A percentile compares a stretch with the other conserved stretches of the same genome.
Evolutionary conservation across 2,797 vertebrate genomes (phyloP).

Genomic region (Brachyrhaphis roseni): DNA sequence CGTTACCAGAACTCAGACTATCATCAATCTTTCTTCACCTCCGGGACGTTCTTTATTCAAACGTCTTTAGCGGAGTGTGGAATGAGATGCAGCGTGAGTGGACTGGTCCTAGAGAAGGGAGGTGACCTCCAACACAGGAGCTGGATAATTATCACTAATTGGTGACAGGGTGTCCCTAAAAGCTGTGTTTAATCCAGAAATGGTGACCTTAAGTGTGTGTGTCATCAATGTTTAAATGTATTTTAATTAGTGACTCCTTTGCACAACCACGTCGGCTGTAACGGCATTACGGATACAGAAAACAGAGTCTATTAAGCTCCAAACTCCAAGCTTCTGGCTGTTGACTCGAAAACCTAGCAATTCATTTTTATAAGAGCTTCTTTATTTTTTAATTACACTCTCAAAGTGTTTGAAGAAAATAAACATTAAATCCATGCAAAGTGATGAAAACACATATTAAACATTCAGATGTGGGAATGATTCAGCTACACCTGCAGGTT

Average conservation of each 20-base stretch:
- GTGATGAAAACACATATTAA: neutral
- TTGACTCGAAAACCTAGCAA: neutral
- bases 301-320: neutral
- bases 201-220: slow-evolving; percentile 30
- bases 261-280: neutral
- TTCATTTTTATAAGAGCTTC: neutral
- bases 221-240: slow-evolving; percentile 11
- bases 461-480: neutral
- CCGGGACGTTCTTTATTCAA: neutral
- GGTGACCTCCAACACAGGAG: slow-evolving; percentile 12
- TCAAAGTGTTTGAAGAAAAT: neutral
- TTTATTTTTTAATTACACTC: neutral
- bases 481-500: neutral
- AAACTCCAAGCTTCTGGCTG: neutral
- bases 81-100: neutral
- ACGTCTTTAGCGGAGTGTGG: neutral
- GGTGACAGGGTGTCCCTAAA: slow-evolving; percentile 17
- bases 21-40: neutral
- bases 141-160: slow-evolving; percentile 34
- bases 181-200: neutral
- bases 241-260: slow-evolving; percentile 25
- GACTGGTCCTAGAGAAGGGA: slow-evolving; percentile 1
- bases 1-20: neutral
- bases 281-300: neutral
- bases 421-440: neutral